A percentile compares a stretch with the other conserved stretches of the same genome.
phyloP scores from a whole-genome alignment of 2,888 invertebrate genomes.

The Coelopa pilipes region DNA sequence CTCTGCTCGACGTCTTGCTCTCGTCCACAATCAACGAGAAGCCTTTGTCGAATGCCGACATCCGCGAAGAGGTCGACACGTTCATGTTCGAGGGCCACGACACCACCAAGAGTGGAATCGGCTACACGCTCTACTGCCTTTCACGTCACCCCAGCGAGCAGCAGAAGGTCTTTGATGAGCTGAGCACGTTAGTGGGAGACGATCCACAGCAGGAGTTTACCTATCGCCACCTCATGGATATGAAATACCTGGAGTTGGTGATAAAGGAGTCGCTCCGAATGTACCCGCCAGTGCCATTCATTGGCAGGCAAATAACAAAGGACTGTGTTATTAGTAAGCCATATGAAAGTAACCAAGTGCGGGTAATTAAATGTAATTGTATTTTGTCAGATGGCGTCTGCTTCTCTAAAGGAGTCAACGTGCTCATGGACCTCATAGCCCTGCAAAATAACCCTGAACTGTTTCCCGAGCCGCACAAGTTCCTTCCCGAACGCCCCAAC shows the following conservation, averaged over 20 bases:
- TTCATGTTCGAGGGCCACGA: conserved; percentile 67
- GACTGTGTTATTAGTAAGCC: conserved; percentile 67
- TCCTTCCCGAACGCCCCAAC: conserved; percentile 47
- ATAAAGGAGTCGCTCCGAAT: conserved; percentile 75
- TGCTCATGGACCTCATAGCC: background rate
- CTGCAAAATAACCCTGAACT: conserved; percentile 38
- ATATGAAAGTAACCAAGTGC: background rate
- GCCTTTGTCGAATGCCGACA: conserved; percentile 41
- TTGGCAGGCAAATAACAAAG: conserved; percentile 69
- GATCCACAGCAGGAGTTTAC: conserved; percentile 37
- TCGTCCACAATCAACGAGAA: conserved; percentile 40
- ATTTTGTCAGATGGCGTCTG: conserved; percentile 40
- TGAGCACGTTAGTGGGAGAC: conserved; percentile 47
- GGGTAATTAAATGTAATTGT: background rate
- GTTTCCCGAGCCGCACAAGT: conserved; percentile 49
- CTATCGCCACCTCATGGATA: conserved; percentile 48
- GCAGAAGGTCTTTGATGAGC: conserved; percentile 48
- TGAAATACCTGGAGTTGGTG: conserved; percentile 70
- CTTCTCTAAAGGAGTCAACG: background rate
- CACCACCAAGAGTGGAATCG: conserved; percentile 51
- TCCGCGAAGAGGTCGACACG: conserved; percentile 47
- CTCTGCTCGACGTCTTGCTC: conserved; percentile 44
- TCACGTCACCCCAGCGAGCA: conserved; percentile 50
- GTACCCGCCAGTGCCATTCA: conserved; percentile 74
- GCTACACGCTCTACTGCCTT: conserved; percentile 48